Base-by-base conservation (phyloP, 1,140 invertebrate species). In the Protaetia brevitarsis region DNA sequence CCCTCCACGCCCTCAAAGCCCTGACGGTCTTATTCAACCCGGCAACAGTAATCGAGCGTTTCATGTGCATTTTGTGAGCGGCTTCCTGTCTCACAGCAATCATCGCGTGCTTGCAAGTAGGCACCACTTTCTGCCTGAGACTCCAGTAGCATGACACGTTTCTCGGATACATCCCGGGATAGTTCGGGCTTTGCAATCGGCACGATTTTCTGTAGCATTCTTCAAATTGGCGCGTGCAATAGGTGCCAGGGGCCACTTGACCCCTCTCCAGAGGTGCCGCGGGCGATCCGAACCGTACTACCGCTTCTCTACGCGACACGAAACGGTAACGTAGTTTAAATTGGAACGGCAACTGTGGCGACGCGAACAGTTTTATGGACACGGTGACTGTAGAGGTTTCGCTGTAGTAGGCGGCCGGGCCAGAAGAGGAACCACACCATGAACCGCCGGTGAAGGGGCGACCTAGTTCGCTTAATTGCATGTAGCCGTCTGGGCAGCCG, bases 91-190 rank as follows among this genome's bases (percentile, higher is more conserved):
- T 81, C 10, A 94, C 88, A 1, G 89, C 88, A 69, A 94, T 91
- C 90, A 94, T 93, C 2, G 91, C 91, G 77, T 93, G 91, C 77
- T 93, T 94, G 77, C 91, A 93, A 4, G 89, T 92, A 0, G 91
- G 91, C 26, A 93, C 88, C 69, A 88, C 87, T 75, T 92, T 90
- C 77, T 94, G 92, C 11, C 90, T 82, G 60, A 93, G 79, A 16
- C 87, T 91, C 81, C 91, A 89, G 72, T 90, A 87, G 76, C 92
- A 94, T 7, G 90, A 92, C 2, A 93, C 90, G 76, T 95, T 93
- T 41, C 91, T 83, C 1, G 92, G 93, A 80, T 95, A 95, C 82
- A 95, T 90, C 11, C 93, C 93, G 0, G 93, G 93, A 78, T 94
- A 95, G 79, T 95, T 95, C n/a, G 94, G 93, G 23, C 82, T 83